phyloP scores from a whole-genome alignment of 2,797 vertebrate genomes.

The Rousettus madagascariensis region DNA sequence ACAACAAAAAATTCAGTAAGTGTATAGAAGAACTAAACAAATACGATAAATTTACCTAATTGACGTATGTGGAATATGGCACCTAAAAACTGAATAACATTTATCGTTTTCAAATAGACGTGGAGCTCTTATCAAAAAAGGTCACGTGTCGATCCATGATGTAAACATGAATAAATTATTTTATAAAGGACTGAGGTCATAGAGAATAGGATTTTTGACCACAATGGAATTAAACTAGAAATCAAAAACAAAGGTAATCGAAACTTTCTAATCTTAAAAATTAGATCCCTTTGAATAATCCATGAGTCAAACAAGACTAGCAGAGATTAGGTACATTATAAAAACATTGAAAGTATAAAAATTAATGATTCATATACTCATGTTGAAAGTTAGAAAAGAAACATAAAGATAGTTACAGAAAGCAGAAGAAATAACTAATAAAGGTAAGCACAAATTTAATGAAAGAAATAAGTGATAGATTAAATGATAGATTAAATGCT shows the following conservation, averaged over 20 bases:
- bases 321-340: neutral
- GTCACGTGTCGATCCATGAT: neutral
- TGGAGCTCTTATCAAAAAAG: neutral
- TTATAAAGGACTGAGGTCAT: neutral
- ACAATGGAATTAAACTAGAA: neutral
- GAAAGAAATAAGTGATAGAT: neutral
- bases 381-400: neutral
- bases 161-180: neutral
- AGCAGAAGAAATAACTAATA: neutral
- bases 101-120: neutral
- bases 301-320: neutral
- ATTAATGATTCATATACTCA: neutral
- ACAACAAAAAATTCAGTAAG: neutral
- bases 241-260: neutral
- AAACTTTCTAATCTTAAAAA: neutral
- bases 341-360: neutral
- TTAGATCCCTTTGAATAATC: neutral
- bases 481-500: neutral
- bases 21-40: neutral
- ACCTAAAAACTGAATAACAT: neutral
- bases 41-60: neutral
- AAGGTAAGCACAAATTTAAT: neutral
- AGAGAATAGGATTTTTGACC: neutral
- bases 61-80: neutral
- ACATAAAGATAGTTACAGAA: neutral